phyloP scores from a whole-genome alignment of 35 echinoderm and acorn worm genomes.

The Chiridota heheva region DNA sequence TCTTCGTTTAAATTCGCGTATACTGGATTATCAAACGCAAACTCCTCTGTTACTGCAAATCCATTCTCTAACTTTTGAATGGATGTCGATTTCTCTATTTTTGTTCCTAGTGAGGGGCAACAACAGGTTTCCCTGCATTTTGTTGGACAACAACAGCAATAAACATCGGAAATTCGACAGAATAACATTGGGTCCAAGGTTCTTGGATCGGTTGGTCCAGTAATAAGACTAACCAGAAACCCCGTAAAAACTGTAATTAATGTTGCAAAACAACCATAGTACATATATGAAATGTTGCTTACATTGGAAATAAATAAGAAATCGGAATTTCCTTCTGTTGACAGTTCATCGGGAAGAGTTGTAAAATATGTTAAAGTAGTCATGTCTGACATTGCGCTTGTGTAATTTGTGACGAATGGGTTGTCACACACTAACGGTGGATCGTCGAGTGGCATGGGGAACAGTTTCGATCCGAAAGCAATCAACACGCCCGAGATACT shows the following conservation, averaged over 20 bases:
- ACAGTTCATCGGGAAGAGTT: neutral
- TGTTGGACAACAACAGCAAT: constrained; percentile 14
- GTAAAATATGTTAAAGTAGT: neutral
- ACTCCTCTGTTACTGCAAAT: too few relatives aligned
- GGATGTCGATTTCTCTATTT: too few relatives aligned
- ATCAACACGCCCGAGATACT: constrained; percentile 12
- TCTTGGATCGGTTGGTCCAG: constrained; percentile 4
- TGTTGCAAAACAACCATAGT: constrained; percentile 42
- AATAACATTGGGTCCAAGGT: constrained; percentile 22
- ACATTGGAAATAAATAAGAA: neutral
- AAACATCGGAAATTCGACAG: neutral
- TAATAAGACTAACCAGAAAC: neutral
- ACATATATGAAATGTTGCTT: constrained; percentile 31
- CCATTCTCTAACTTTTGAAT: too few relatives aligned
- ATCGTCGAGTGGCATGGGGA: neutral
- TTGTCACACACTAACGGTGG: constrained; percentile 18
- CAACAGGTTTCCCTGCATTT: neutral
- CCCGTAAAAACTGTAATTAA: constrained; percentile 22
- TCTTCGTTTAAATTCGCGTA: too few relatives aligned
- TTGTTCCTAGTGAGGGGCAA: too few relatives aligned
- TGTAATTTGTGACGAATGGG: neutral
- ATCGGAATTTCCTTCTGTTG: neutral
- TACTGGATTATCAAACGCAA: too few relatives aligned
- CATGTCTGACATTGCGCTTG: neutral
- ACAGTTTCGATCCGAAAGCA: neutral